A percentile compares a stretch with the other conserved stretches of the same genome.
Evolutionary conservation across 2,113 vertebrate genomes (phyloP).

Genomic region (Mus pahari): DNA sequence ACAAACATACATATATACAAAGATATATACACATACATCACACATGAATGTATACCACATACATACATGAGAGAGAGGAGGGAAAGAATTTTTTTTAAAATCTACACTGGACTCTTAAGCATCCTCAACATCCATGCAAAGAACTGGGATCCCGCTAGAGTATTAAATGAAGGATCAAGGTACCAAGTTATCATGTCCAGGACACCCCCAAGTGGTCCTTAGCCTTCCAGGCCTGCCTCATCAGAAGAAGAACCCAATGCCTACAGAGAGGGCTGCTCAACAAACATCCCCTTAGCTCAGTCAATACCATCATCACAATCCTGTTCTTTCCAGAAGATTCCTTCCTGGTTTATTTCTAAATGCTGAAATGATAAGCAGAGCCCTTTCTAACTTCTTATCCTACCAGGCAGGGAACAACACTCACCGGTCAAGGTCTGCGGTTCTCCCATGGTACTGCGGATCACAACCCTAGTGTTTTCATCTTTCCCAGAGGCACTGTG

Average conservation of each 20-base stretch:
- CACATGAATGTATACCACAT: not conserved
- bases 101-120: not conserved
- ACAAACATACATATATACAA: not conserved
- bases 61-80: not conserved
- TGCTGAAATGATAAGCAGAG: not conserved
- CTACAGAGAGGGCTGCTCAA: no score
- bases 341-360: not conserved
- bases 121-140: not conserved
- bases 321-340: not conserved
- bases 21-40: not conserved
- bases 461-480: not conserved
- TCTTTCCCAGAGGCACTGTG: not conserved
- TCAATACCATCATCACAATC: not conserved
- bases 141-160: not conserved
- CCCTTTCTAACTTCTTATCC: not conserved
- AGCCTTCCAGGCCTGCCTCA: not conserved
- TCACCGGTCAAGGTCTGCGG: not conserved
- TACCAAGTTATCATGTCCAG: not conserved
- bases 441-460: not conserved
- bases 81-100: not conserved
- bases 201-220: not conserved
- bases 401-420: not conserved
- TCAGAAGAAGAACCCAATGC: not conserved
- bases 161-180: not conserved
- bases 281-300: not conserved